Conservation (phyloP, 2,888 invertebrate species). For the Aleiodes testaceus region DNA sequence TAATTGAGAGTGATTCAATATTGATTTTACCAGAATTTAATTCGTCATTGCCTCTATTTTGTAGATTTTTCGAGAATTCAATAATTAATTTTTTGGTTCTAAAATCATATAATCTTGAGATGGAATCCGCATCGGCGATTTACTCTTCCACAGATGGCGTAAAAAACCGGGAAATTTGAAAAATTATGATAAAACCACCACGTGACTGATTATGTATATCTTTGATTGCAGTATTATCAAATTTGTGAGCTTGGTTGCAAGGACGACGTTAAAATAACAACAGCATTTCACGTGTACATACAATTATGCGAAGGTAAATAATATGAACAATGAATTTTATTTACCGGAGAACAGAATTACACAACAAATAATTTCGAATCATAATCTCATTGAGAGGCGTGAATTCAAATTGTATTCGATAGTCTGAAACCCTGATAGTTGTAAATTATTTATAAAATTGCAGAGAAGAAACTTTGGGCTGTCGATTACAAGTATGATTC, state of each 20-base stretch:
- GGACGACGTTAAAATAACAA: constrained; percentile 72
- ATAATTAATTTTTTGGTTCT: not conserved
- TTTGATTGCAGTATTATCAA: constrained; percentile 69
- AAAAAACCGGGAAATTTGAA: not conserved
- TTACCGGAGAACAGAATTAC: too few species aligned
- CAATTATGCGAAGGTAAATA: constrained; percentile 76
- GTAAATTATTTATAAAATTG: constrained; percentile 1
- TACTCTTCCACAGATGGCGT: not conserved
- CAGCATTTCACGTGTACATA: constrained; percentile 75
- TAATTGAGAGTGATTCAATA: not conserved
- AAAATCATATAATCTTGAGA: not conserved
- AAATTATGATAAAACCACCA: not conserved
- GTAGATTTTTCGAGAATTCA: not conserved
- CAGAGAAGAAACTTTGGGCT: constrained; percentile 72
- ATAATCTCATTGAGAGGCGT: too few species aligned
- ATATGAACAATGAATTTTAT: not conserved
- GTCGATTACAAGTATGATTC: constrained; percentile 72
- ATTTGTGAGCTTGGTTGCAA: constrained; percentile 73
- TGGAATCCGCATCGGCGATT: not conserved
- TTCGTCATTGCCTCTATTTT: not conserved
- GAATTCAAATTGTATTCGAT: too few species aligned
- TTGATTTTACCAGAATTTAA: not conserved
- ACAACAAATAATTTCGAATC: too few species aligned
- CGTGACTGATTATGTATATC: constrained; percentile 15
- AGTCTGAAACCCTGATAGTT: not conserved